Evolutionary conservation across 2,113 vertebrate genomes (phyloP).

Genomic region (Oostethus manadensis): DNA sequence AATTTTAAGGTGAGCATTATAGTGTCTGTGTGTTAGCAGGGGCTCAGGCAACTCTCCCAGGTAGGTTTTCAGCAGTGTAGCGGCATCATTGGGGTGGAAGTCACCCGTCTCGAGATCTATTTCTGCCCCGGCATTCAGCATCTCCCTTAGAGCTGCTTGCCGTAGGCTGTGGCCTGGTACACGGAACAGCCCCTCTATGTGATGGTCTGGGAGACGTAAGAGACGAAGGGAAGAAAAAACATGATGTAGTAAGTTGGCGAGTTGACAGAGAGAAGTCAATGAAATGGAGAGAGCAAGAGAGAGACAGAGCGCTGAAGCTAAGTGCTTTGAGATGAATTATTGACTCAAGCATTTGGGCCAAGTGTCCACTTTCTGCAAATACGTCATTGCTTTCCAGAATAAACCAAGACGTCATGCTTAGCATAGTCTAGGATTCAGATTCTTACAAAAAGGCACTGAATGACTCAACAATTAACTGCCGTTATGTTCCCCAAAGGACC

Average conservation of each 20-base stretch:
- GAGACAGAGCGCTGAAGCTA: conserved; percentile 30
- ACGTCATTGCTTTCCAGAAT: conserved; percentile 58
- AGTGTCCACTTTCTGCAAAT: conserved; percentile 54
- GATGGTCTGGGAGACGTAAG: conserved; percentile 75
- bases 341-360: conserved; percentile 49
- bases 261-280: conserved; percentile 31
- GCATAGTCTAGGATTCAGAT: neutral
- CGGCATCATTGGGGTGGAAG: conserved; percentile 93
- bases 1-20: conserved; percentile 87
- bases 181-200: conserved; percentile 91
- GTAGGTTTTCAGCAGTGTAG: conserved; percentile 89
- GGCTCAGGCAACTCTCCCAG: conserved; percentile 94
- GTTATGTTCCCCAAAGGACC: no score
- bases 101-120: conserved; percentile 91
- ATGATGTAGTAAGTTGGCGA: conserved; percentile 1
- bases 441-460: neutral
- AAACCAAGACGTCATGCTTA: conserved; percentile 51
- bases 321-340: conserved; percentile 71
- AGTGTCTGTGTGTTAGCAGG: conserved; percentile 89
- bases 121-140: conserved; percentile 85
- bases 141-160: conserved; percentile 88
- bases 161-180: conserved; percentile 94
- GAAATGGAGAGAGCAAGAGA: conserved; percentile 28
- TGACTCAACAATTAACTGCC: neutral
- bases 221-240: neutral